Conservation (phyloP, 2,888 invertebrate species). For the Pammene aurita region DNA sequence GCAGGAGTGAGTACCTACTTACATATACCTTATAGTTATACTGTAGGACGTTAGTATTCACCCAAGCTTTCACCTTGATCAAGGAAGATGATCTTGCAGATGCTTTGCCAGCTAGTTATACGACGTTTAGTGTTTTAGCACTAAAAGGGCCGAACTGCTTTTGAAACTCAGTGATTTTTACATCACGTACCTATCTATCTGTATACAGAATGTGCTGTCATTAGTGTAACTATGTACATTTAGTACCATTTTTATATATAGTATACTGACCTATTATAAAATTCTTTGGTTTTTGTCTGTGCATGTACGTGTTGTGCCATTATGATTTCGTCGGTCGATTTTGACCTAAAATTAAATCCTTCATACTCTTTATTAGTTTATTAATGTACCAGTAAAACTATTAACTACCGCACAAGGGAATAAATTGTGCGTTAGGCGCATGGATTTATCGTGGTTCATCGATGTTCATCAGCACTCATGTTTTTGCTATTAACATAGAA, state of each 20-base stretch:
- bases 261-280: conserved; percentile 1
- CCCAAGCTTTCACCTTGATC: conserved; percentile 56
- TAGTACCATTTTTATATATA: conserved; percentile 2
- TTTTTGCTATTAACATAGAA: too few relatives aligned
- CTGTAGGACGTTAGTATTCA: conserved; percentile 41
- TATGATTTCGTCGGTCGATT: neutral
- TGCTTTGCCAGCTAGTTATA: conserved; percentile 4
- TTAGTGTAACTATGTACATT: conserved; percentile 12
- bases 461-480: too few relatives aligned
- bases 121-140: neutral
- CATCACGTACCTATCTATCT: neutral
- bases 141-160: neutral
- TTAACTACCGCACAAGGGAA: too few relatives aligned
- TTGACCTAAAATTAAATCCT: neutral
- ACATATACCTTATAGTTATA: too few relatives aligned
- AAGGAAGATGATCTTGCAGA: conserved; percentile 46
- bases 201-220: too few relatives aligned
- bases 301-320: neutral
- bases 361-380: neutral
- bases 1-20: conserved; percentile 8
- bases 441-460: too few relatives aligned
- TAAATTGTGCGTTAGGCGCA: too few relatives aligned
- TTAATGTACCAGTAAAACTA: too few relatives aligned
- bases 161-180: neutral
- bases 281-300: neutral